These are phyloP conservation scores for Mythimna vitellina DNA, from an alignment of 2,888 invertebrate species.

Conservation along the genomic window DNA sequence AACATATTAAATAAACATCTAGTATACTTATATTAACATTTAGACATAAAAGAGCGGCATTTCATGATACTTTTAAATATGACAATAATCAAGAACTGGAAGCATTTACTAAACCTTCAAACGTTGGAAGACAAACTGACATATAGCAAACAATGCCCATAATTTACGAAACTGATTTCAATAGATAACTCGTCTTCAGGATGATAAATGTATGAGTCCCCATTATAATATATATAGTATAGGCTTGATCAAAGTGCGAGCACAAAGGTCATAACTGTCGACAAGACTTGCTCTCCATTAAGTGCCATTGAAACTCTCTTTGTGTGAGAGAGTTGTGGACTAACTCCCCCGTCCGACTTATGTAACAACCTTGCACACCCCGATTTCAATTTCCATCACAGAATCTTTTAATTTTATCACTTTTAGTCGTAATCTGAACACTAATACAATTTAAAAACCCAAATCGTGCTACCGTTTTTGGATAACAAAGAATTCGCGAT, in stretches of 20 bases:
- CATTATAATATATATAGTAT: conserved; percentile 42
- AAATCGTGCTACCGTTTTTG: not conserved
- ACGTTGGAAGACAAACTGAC: conserved; percentile 15
- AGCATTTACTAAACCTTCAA: conserved; percentile 6
- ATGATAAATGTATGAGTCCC: conserved; percentile 41
- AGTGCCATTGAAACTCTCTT: conserved; percentile 72
- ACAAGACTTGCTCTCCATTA: conserved; percentile 68
- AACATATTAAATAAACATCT: conserved; percentile 68
- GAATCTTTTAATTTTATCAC: conserved; percentile 2
- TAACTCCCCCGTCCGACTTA: conserved; percentile 58
- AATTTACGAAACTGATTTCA: conserved; percentile 39
- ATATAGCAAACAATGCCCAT: conserved; percentile 27
- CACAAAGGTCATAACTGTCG: conserved; percentile 70
- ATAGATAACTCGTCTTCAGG: conserved; percentile 28
- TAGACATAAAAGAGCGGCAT: conserved; percentile 65
- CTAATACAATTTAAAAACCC: not conserved
- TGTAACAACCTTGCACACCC: conserved; percentile 45
- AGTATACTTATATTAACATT: conserved; percentile 57
- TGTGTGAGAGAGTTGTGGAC: conserved; percentile 54
- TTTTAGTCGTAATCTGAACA: conserved; percentile 4
- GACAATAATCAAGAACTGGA: not conserved
- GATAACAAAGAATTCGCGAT: not conserved
- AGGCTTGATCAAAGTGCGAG: conserved; percentile 60
- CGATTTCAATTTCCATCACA: conserved; percentile 16
- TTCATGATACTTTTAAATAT: conserved; percentile 38